phyloP scores from a whole-genome alignment of 2,797 vertebrate species.

The Coilia nasus region DNA sequence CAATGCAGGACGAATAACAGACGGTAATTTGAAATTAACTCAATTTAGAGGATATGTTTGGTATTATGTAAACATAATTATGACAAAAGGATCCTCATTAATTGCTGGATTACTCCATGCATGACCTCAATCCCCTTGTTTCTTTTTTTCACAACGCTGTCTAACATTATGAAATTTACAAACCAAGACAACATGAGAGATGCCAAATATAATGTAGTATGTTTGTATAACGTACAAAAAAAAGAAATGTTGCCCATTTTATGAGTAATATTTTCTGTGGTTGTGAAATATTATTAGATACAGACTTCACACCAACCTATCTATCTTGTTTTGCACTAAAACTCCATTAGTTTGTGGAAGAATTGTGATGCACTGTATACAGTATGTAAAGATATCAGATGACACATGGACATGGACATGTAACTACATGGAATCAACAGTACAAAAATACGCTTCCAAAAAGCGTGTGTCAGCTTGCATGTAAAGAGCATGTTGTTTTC shows the following conservation, averaged over 20 bases:
- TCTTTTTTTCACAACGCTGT: background rate
- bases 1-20: background rate
- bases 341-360: background rate
- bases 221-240: background rate
- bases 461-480: background rate
- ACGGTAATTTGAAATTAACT: background rate
- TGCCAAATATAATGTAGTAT: background rate
- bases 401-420: background rate
- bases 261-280: background rate
- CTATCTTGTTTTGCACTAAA: background rate
- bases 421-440: background rate
- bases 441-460: background rate
- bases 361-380: background rate
- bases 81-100: background rate
- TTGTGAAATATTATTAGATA: background rate
- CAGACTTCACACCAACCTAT: background rate
- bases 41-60: background rate
- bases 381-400: background rate
- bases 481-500: background rate
- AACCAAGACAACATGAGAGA: background rate
- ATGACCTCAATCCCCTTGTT: background rate
- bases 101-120: background rate
- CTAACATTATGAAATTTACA: background rate
- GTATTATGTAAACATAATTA: slow-evolving; percentile 8
- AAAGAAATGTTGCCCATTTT: too few species aligned